Evolutionary conservation across 2,113 vertebrate genomes (phyloP).

Genomic region (Bucco capensis): DNA sequence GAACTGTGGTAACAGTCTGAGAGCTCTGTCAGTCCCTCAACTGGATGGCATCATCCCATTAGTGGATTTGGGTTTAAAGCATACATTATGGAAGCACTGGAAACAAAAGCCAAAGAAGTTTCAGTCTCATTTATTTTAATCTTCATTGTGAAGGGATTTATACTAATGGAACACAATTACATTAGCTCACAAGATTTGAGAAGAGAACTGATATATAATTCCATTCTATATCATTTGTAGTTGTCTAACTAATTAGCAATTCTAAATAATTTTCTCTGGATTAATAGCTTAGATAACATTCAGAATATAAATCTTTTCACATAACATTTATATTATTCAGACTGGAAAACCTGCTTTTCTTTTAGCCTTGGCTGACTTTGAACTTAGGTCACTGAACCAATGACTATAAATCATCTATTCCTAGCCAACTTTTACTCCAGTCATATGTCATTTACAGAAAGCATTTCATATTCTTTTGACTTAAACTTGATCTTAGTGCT

Average conservation of each 20-base stretch:
- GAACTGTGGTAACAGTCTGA: not conserved
- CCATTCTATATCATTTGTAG: slow-evolving; percentile 25
- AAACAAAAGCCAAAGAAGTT: not conserved
- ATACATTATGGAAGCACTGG: not conserved
- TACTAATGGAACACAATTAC: slow-evolving; percentile 26
- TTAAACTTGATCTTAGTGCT: not conserved
- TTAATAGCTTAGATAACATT: slow-evolving; percentile 53
- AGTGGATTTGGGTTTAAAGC: not conserved
- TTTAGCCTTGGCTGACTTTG: slow-evolving; percentile 51
- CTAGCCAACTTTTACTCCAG: not conserved
- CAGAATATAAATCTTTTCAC: slow-evolving; percentile 47
- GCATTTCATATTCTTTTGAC: not conserved
- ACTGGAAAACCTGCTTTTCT: not conserved
- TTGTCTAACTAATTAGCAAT: slow-evolving; percentile 50
- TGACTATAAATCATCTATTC: not conserved
- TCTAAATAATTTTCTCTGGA: slow-evolving; percentile 43
- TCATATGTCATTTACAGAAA: not conserved
- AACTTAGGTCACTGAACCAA: slow-evolving; percentile 19
- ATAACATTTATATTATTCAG: slow-evolving; percentile 12
- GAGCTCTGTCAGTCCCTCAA: not conserved
- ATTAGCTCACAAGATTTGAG: slow-evolving; percentile 30
- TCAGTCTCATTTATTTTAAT: slow-evolving; percentile 49
- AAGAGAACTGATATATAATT: slow-evolving; percentile 24
- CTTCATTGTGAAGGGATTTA: slow-evolving; percentile 43
- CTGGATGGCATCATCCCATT: not conserved